Percentiles rank a stretch among this genome's conserved stretches.
phyloP scores from a whole-genome alignment of 2,888 invertebrate species.

The Neoaliturus tenellus region DNA sequence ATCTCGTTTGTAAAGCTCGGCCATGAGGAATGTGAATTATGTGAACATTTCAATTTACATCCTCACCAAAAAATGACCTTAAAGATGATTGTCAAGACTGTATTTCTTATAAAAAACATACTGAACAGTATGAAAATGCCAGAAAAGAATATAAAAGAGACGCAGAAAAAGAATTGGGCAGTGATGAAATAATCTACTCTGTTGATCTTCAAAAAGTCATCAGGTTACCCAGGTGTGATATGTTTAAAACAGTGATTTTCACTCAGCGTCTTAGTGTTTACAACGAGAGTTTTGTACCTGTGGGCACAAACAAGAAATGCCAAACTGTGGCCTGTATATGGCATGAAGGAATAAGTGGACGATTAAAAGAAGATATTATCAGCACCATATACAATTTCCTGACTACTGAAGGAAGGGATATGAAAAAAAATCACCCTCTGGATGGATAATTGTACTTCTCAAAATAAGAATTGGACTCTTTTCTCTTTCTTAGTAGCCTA shows the following conservation, averaged over 20 bases:
- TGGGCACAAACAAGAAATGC: conserved; percentile 43
- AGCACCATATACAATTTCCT: conserved; percentile 61
- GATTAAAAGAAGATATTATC: conserved; percentile 58
- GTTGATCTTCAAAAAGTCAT: conserved; percentile 59
- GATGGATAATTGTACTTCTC: conserved; percentile 58
- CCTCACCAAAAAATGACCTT: conserved; percentile 49
- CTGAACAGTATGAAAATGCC: conserved; percentile 13
- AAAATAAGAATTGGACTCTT: too few relatives aligned
- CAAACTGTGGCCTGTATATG: conserved; percentile 57
- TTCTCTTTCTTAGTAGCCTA: too few relatives aligned
- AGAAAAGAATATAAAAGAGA: conserved; percentile 36
- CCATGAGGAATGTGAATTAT: conserved; percentile 63
- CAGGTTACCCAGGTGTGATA: conserved; percentile 59
- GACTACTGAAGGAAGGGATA: conserved; percentile 57
- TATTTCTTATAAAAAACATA: conserved; percentile 10
- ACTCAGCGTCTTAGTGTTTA: conserved; percentile 57
- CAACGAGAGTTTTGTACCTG: conserved; percentile 62
- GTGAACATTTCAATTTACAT: conserved; percentile 55
- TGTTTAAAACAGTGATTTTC: conserved; percentile 47
- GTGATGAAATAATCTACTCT: conserved; percentile 50
- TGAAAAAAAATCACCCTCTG: conserved; percentile 61
- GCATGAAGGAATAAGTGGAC: conserved; percentile 57
- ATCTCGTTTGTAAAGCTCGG: conserved; percentile 64
- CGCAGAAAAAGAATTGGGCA: not conserved
- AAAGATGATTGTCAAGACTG: conserved; percentile 40